Conservation (phyloP, 1,140 invertebrate genomes). For the Drosophila murphyi region DNA sequence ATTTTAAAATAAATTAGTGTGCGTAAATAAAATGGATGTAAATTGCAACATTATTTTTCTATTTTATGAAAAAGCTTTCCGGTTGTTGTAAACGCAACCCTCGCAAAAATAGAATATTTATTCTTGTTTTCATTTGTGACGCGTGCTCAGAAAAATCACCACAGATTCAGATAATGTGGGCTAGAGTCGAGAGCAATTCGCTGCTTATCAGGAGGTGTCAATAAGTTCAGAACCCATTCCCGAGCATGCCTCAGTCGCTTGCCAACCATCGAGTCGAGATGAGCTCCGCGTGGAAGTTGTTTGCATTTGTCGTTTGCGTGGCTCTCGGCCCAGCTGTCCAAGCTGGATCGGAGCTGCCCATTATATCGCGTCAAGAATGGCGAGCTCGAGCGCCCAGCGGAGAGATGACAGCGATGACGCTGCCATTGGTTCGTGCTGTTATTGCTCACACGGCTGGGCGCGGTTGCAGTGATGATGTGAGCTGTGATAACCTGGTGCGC, state of each 20-base stretch:
- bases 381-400: slow-evolving; percentile 85
- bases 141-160: slow-evolving; percentile 45
- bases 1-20: too few species aligned
- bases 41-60: too few species aligned
- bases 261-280: slow-evolving; percentile 32
- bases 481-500: slow-evolving; percentile 83
- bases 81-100: neutral
- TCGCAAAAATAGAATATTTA: neutral
- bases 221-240: slow-evolving; percentile 38
- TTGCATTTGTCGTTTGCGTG: neutral
- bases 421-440: slow-evolving; percentile 85
- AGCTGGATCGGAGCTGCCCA: slow-evolving; percentile 41
- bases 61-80: too few species aligned
- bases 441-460: slow-evolving; percentile 86
- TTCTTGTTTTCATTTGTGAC: slow-evolving; percentile 14
- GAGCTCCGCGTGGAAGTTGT: slow-evolving; percentile 27
- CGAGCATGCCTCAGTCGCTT: slow-evolving; percentile 41
- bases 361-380: slow-evolving; percentile 85
- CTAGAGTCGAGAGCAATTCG: slow-evolving; percentile 8
- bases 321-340: slow-evolving; percentile 17
- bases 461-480: slow-evolving; percentile 84
- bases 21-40: too few species aligned
- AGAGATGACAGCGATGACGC: slow-evolving; percentile 76
- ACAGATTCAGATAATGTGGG: neutral
- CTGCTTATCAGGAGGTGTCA: slow-evolving; percentile 52